Evolutionary conservation across 2,888 invertebrate genomes (phyloP).

Genomic region (Dryocosmus kuriphilus): DNA sequence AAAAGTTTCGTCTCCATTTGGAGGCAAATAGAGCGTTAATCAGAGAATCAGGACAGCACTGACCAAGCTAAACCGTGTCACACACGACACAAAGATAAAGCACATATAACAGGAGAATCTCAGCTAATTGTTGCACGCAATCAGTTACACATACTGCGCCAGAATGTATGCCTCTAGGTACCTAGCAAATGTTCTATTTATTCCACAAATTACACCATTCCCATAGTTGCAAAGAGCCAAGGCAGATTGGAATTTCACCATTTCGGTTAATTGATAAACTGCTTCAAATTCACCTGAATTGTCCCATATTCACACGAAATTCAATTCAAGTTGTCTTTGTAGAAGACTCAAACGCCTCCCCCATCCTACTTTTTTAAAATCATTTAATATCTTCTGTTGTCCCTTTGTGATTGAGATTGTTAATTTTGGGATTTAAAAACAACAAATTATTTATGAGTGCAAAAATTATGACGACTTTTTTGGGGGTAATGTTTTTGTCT

Average conservation of each 20-base stretch:
- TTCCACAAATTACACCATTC: constrained; percentile 8
- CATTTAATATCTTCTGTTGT: no score
- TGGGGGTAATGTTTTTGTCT: no score
- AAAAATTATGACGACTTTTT: no score
- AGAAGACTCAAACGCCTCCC: no score
- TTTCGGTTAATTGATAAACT: not conserved
- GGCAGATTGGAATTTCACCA: not conserved
- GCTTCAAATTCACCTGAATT: not conserved
- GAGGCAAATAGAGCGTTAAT: constrained; percentile 21
- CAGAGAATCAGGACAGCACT: constrained; percentile 20
- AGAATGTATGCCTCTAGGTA: constrained; percentile 22
- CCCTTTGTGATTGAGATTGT: no score
- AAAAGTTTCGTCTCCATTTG: not conserved
- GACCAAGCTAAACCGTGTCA: not conserved
- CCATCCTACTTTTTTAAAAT: no score
- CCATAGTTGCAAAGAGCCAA: not conserved
- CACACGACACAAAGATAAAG: constrained; percentile 24
- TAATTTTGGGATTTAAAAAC: no score
- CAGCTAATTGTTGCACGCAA: constrained; percentile 10
- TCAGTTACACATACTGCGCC: constrained; percentile 1
- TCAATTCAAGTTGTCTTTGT: no score
- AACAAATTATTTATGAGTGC: no score
- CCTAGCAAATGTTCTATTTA: constrained; percentile 26
- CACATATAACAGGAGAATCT: constrained; percentile 15
- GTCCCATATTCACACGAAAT: not conserved